Percentiles rank a stretch among this genome's conserved stretches.
These are phyloP conservation scores for Camponotus floridanus DNA, from an alignment of 1,140 invertebrate genomes.

Conservation along the genomic window DNA sequence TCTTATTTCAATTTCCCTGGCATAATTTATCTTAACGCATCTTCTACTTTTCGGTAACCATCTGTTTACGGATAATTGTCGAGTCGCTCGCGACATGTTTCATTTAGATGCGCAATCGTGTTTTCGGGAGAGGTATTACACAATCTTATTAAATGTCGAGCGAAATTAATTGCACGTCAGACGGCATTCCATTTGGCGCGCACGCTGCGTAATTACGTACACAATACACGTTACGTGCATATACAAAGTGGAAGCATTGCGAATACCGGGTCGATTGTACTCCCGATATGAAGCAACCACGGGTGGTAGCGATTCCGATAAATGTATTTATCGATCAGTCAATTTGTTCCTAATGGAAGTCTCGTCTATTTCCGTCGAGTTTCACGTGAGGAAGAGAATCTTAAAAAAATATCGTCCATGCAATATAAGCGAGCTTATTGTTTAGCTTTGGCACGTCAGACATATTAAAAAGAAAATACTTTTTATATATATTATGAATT, in stretches of 20 bases:
- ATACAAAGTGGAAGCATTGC: slow-evolving; percentile 22
- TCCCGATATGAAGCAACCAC: slow-evolving; percentile 15
- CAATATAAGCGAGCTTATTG: not conserved
- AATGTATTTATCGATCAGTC: slow-evolving; percentile 29
- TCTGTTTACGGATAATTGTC: slow-evolving; percentile 7
- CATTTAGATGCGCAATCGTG: slow-evolving; percentile 4
- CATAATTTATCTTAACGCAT: not conserved
- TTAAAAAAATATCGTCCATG: not conserved
- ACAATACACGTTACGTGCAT: not conserved
- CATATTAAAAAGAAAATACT: not conserved
- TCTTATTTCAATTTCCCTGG: not conserved
- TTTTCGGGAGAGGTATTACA: slow-evolving; percentile 1
- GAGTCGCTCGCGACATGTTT: not conserved
- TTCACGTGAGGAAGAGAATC: not conserved
- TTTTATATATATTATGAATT: not conserved
- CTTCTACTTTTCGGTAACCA: not conserved
- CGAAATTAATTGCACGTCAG: slow-evolving; percentile 52
- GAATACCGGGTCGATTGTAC: slow-evolving; percentile 18
- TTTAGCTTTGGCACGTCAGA: not conserved
- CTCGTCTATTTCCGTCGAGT: not conserved
- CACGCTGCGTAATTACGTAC: slow-evolving; percentile 30
- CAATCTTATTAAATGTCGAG: slow-evolving; percentile 30
- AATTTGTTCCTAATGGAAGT: slow-evolving; percentile 25
- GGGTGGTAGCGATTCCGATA: not conserved
- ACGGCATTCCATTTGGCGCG: slow-evolving; percentile 29